Conservation (phyloP, 2,797 vertebrate species). For the Hippoglossus hippoglossus region DNA sequence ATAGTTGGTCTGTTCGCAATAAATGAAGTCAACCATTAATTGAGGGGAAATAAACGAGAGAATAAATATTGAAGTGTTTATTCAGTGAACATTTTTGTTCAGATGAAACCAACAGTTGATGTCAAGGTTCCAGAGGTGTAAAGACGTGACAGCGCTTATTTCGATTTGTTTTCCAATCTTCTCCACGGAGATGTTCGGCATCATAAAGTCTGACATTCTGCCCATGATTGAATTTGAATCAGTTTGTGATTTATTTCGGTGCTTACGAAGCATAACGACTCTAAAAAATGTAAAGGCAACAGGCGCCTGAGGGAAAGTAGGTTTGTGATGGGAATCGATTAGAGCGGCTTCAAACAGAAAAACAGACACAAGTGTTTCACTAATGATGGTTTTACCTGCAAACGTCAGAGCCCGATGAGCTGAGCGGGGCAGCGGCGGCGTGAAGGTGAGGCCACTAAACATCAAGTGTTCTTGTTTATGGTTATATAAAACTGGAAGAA, state of each 20-base stretch:
- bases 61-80: background rate
- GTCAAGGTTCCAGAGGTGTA: constrained; percentile 17
- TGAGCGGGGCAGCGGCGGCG: too few relatives aligned
- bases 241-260: constrained; percentile 43
- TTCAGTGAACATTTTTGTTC: constrained; percentile 17
- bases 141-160: constrained; percentile 26
- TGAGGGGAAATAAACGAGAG: too few relatives aligned
- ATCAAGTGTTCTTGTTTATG: constrained; percentile 5
- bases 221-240: constrained; percentile 50
- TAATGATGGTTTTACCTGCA: constrained; percentile 3
- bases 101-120: constrained; percentile 1
- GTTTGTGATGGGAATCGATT: constrained; percentile 57
- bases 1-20: background rate
- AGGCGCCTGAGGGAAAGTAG: constrained; percentile 33
- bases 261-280: constrained; percentile 22
- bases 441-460: background rate
- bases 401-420: too few relatives aligned
- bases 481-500: background rate
- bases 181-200: constrained; percentile 22
- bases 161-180: constrained; percentile 13
- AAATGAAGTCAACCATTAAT: background rate
- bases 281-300: constrained; percentile 43
- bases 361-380: constrained; percentile 25
- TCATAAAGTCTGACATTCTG: constrained; percentile 51
- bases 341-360: constrained; percentile 34